phyloP scores from a whole-genome alignment of 92 coral and sea anemone species.

The Epizoanthus ramosus region DNA sequence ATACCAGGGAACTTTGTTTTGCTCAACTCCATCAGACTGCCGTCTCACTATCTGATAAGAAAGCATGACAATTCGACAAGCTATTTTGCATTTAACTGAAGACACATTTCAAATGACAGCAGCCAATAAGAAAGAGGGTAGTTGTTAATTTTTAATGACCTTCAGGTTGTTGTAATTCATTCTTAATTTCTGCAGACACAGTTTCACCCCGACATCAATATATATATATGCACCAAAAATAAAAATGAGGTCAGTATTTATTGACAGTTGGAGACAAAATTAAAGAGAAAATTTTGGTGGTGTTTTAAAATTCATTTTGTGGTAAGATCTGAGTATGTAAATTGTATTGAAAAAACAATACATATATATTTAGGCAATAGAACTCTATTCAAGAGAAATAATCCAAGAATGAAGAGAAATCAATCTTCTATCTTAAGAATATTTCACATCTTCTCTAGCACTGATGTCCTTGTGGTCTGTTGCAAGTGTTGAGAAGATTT shows the following conservation, averaged over 20 bases:
- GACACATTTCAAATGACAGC: conserved; percentile 66
- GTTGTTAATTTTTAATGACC: conserved; percentile 68
- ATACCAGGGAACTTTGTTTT: too few species aligned
- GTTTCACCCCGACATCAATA: background rate
- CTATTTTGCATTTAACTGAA: conserved; percentile 72
- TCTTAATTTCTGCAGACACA: background rate
- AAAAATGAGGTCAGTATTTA: background rate
- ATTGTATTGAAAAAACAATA: background rate
- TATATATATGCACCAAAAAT: background rate
- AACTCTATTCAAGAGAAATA: background rate
- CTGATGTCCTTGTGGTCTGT: background rate
- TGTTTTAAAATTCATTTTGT: background rate
- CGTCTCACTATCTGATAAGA: background rate
- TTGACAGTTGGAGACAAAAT: conserved; percentile 1
- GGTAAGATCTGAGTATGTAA: background rate
- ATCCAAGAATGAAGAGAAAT: background rate
- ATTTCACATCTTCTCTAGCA: background rate
- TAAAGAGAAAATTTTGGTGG: background rate
- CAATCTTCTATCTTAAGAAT: background rate
- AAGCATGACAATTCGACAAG: background rate
- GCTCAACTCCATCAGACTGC: background rate
- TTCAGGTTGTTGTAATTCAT: background rate
- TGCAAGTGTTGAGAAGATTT: background rate
- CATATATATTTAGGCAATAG: too few species aligned
- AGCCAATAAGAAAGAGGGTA: conserved; percentile 64